Evolutionary conservation across 2,888 invertebrate genomes (phyloP).

Genomic region (Orthonevra nobilis): DNA sequence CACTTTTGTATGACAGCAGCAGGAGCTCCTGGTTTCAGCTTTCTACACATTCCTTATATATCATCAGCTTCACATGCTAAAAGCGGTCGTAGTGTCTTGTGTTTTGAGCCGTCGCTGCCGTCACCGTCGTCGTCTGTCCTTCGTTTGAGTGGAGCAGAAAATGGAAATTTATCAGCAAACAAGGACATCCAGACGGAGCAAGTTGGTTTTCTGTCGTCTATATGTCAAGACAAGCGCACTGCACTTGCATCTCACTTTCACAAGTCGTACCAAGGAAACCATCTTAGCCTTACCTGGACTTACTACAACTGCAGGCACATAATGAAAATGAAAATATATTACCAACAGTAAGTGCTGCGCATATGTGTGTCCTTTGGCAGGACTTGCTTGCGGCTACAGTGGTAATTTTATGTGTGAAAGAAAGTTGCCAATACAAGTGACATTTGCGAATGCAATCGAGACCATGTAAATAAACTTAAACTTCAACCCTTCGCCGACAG

Average conservation of each 20-base stretch:
- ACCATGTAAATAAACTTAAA: too few relatives aligned
- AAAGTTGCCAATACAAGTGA: too few relatives aligned
- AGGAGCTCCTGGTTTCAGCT: constrained; percentile 26
- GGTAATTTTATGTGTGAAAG: too few relatives aligned
- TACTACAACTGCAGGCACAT: constrained; percentile 14
- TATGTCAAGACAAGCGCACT: background rate
- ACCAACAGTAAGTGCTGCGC: constrained; percentile 2
- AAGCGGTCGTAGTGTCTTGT: too few relatives aligned
- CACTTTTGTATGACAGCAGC: constrained; percentile 41
- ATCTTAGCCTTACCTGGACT: background rate
- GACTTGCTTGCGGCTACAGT: too few relatives aligned
- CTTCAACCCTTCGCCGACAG: too few relatives aligned
- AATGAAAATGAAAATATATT: constrained; percentile 18
- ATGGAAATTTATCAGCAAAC: constrained; percentile 58
- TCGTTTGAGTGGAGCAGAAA: constrained; percentile 54
- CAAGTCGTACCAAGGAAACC: background rate
- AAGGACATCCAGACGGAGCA: background rate
- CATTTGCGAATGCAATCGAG: too few relatives aligned
- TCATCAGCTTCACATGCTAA: too few relatives aligned
- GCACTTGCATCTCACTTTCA: constrained; percentile 6
- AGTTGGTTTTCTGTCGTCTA: background rate
- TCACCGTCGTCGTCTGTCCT: constrained; percentile 25
- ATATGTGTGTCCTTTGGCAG: too few relatives aligned
- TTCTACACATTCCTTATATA: too few relatives aligned
- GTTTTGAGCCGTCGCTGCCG: too few relatives aligned